phyloP scores from a whole-genome alignment of 2,113 vertebrate genomes.

The Sterna hirundo region DNA sequence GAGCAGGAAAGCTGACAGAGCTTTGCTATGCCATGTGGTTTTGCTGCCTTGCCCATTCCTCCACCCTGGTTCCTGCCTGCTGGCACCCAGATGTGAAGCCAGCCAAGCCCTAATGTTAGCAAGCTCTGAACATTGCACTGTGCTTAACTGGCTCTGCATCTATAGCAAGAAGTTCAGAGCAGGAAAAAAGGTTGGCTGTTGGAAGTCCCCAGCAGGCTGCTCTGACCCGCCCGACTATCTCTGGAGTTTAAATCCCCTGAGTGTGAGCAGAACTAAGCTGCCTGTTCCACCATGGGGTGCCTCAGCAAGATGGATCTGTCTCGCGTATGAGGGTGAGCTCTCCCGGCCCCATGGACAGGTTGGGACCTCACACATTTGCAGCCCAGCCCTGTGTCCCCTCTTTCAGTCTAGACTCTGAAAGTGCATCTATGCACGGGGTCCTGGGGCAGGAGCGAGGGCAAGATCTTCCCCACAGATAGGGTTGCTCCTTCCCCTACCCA shows the following conservation, averaged over 20 bases:
- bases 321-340: neutral
- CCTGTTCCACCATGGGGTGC: fast-evolving
- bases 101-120: neutral
- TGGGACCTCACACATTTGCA: neutral
- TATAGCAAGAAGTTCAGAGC: neutral
- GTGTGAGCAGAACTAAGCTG: neutral
- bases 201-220: neutral
- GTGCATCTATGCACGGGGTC: too few relatives aligned
- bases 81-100: neutral
- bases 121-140: neutral
- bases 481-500: neutral
- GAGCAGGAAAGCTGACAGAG: neutral
- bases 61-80: neutral
- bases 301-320: neutral
- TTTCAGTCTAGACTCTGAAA: neutral
- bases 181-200: neutral
- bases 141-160: neutral
- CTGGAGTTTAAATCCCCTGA: neutral
- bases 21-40: neutral
- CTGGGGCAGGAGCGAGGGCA: neutral
- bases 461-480: neutral
- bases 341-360: neutral
- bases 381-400: neutral
- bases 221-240: fast-evolving
- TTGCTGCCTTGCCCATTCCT: fast-evolving